Conservation (phyloP, 2,113 vertebrate species). For the Psilopsiagon aymara region DNA sequence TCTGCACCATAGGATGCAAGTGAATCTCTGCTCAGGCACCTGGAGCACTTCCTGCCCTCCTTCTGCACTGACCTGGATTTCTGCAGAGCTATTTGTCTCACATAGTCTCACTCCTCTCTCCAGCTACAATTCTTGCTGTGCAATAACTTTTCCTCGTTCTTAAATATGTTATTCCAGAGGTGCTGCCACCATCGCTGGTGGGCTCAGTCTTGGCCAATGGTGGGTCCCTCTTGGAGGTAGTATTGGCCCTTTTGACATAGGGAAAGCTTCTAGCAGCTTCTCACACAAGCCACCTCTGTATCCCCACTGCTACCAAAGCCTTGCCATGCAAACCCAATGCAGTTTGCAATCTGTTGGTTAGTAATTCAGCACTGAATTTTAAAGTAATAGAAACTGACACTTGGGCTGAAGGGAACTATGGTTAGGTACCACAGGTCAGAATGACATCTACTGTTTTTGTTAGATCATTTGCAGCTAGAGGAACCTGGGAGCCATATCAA, state of each 20-base stretch:
- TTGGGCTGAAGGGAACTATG: not conserved
- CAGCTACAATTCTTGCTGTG: not conserved
- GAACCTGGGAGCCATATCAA: not conserved
- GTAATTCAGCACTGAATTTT: not conserved
- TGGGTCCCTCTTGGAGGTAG: not conserved
- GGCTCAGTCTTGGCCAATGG: not conserved
- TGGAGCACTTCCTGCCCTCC: not conserved
- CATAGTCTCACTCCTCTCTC: not conserved
- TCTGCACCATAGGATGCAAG: not conserved
- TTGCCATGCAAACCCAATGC: not conserved
- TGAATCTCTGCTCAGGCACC: not conserved
- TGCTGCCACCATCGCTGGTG: not conserved
- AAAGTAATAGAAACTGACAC: not conserved
- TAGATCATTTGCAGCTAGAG: not conserved
- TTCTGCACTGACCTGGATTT: not conserved
- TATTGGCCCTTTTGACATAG: not conserved
- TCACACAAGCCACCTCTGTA: not conserved
- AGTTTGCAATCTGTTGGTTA: not conserved
- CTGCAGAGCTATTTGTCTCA: not conserved
- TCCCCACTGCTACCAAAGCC: not conserved
- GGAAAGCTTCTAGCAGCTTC: not conserved
- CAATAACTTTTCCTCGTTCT: not conserved
- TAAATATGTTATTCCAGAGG: not conserved
- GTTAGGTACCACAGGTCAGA: not conserved
- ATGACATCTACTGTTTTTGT: not conserved